A percentile compares a stretch with the other conserved stretches of the same genome.
phyloP scores from a whole-genome alignment of 2,113 vertebrate genomes.

The Girardinichthys multiradiatus region DNA sequence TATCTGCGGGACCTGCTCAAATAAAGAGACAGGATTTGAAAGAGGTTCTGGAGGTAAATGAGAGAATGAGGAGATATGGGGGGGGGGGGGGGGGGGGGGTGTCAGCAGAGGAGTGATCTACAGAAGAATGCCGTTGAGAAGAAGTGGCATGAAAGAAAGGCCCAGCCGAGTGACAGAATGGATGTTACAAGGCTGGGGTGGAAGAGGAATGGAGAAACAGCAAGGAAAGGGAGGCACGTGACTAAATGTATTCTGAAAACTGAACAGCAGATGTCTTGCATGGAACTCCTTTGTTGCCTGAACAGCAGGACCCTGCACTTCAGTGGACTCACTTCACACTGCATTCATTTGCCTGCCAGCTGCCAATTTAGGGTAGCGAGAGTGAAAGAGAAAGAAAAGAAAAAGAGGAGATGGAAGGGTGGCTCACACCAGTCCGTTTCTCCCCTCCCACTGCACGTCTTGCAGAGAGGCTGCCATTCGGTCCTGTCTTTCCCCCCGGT shows the following conservation, averaged over 20 bases:
- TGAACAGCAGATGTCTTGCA: conserved; percentile 93
- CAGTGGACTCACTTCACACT: conserved; percentile 89
- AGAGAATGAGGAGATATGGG: conserved; percentile 61
- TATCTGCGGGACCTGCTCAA: conserved; percentile 75
- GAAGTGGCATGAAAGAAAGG: conserved; percentile 53
- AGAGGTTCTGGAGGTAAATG: conserved; percentile 73
- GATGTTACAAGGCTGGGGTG: conserved; percentile 56
- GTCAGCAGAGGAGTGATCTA: conserved; percentile 62
- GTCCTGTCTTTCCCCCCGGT: conserved; percentile 63
- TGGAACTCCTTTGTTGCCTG: conserved; percentile 87
- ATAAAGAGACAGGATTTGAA: conserved; percentile 69
- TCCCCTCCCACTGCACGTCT: conserved; percentile 73
- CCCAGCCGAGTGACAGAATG: conserved; percentile 61
- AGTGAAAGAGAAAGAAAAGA: conserved; percentile 62
- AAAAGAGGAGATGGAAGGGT: conserved; percentile 46
- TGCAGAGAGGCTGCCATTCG: conserved; percentile 67
- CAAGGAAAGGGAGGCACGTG: conserved; percentile 76
- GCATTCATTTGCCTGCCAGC: conserved; percentile 93
- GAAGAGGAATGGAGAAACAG: conserved; percentile 62
- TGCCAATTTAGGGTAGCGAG: conserved; percentile 87
- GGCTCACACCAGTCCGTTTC: conserved; percentile 63
- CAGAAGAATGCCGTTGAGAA: conserved; percentile 68
- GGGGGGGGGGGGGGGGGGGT: conserved; percentile 29
- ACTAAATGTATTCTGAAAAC: conserved; percentile 91
- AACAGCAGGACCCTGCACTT: conserved; percentile 92